phyloP scores from a whole-genome alignment of 2,888 invertebrate species.

The Prenolepis imparis region DNA sequence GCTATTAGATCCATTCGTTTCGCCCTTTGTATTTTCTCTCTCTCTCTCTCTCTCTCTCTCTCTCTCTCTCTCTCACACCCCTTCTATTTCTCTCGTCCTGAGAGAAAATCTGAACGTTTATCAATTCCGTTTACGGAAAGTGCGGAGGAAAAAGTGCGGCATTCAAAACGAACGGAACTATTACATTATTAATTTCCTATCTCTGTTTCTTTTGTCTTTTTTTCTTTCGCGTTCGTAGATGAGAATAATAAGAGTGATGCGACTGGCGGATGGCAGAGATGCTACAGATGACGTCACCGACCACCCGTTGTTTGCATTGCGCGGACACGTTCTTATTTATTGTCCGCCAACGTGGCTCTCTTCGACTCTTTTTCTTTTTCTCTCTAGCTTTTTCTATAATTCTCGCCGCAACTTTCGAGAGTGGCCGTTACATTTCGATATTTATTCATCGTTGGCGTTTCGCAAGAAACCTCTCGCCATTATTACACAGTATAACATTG shows the following conservation, averaged over 20 bases:
- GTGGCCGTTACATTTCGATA: conserved; percentile 7
- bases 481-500: too few relatives aligned
- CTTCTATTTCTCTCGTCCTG: conserved; percentile 6
- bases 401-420: conserved; percentile 14
- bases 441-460: conserved; percentile 30
- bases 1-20: not conserved
- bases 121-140: not conserved
- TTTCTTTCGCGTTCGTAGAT: not conserved
- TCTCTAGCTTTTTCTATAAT: not conserved
- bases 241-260: conserved; percentile 28
- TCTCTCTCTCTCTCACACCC: too few relatives aligned
- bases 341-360: not conserved
- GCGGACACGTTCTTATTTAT: conserved; percentile 34
- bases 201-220: not conserved
- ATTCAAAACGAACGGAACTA: not conserved
- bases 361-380: not conserved
- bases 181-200: conserved; percentile 21
- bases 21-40: not conserved
- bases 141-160: not conserved
- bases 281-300: conserved; percentile 36
- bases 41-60: too few relatives aligned
- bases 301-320: conserved; percentile 12
- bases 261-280: not conserved
- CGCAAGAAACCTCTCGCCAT: not conserved
- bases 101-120: not conserved